Conservation (phyloP, 2,797 vertebrate species). For the Premnoplex brunnescens region DNA sequence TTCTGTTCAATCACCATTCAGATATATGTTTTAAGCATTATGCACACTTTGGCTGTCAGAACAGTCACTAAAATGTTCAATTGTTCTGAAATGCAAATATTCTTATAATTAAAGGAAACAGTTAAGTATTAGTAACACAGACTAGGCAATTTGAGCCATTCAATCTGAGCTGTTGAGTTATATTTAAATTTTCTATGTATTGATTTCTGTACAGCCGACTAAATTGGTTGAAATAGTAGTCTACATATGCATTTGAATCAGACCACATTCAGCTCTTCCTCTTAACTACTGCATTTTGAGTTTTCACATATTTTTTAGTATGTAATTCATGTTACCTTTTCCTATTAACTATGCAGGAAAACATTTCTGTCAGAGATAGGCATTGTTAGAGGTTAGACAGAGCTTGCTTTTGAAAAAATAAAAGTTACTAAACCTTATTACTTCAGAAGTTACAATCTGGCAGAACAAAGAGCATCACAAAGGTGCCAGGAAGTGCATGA, state of each 20-base stretch:
- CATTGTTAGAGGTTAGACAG: background rate
- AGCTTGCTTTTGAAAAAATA: background rate
- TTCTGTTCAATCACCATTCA: background rate
- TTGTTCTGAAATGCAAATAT: background rate
- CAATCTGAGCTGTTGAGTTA: background rate
- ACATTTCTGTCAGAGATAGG: background rate
- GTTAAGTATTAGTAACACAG: background rate
- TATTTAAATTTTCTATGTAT: background rate
- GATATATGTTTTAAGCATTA: background rate
- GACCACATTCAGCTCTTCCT: background rate
- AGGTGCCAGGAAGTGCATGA: rapidly evolving
- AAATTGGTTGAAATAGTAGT: background rate
- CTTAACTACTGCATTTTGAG: background rate
- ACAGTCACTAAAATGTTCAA: background rate
- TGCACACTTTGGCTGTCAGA: background rate
- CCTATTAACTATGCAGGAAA: background rate
- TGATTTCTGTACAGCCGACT: background rate
- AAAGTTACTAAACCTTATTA: background rate
- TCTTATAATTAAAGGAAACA: background rate
- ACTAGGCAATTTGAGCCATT: background rate
- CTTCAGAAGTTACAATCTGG: background rate
- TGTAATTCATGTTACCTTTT: background rate
- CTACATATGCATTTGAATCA: background rate
- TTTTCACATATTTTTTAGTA: background rate
- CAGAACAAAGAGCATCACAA: background rate